Evolutionary conservation across 2,113 vertebrate species (phyloP), one percentile per base, ranked within the genome.

Genomic region (Nothoprocta pentlandii): DNA sequence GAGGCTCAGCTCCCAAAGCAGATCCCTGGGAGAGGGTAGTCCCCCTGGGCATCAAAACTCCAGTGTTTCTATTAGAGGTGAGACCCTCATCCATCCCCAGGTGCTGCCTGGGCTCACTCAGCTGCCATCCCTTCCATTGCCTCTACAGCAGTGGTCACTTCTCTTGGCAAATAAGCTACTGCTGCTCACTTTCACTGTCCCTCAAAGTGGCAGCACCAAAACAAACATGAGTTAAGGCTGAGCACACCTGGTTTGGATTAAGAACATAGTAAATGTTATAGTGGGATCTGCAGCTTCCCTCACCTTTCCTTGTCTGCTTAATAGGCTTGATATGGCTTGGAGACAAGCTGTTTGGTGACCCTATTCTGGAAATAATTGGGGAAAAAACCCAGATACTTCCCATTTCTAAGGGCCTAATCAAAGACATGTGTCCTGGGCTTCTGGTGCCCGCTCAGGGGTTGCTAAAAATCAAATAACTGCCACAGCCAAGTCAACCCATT

Each of bases 171-270:
- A 87, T 49, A 41, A 85, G 89, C 71, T 77, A 85, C 69, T 77
- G 69, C 78, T 58, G 44, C 41, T 30, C 20, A 66, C 69, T 91
- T 82, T 85, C 49, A 51, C 82, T 79, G 78, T 71, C 22, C 25
- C 47, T 75, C 58, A 36, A 89, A 92, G 91, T 59, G 26, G 91
- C 91, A 87, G 67, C 5, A 34, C 54, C 12, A 30, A 66, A 92
- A 78, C 71, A 93, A 96, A 92, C 80, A 82, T 22, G 59, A 85
- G 39, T 63, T 85, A 80, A 87, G 81, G 85, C 79, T 75, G 80
- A 70, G 23, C 58, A 74, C 41, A 74, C 49, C 62, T 58, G 53
- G 20, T 41, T 91, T 89, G 93, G 73, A 88, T 85, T 68, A 89
- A 67, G 26, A 92, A 30, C 46, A 34, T 74, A 69, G 32, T 59